These are phyloP conservation scores for Heteronetta atricapilla DNA, from an alignment of 2,113 vertebrate species.

Conservation along the genomic window DNA sequence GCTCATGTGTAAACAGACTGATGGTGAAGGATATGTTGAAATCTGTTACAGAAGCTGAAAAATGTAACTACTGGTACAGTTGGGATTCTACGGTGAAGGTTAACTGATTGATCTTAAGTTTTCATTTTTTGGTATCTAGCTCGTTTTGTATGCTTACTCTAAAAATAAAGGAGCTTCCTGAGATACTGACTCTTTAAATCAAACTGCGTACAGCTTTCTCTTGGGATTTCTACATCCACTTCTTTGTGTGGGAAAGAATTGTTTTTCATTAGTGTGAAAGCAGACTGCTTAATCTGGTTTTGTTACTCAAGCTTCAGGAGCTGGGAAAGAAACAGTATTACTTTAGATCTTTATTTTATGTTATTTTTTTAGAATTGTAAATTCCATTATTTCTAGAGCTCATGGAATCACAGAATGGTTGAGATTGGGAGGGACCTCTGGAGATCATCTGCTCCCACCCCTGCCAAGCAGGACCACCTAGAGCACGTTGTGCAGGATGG, in stretches of 20 bases:
- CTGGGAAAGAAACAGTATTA: neutral
- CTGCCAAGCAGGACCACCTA: too few relatives aligned
- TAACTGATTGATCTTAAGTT: neutral
- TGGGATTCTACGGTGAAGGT: neutral
- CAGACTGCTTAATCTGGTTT: slow-evolving; percentile 14
- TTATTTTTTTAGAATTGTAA: neutral
- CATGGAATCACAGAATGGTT: too few relatives aligned
- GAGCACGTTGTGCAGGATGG: too few relatives aligned
- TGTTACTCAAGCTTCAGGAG: neutral
- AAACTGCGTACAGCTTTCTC: neutral
- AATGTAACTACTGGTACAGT: neutral
- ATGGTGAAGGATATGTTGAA: neutral
- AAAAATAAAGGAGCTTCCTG: slow-evolving; percentile 46
- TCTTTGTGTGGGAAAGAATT: slow-evolving; percentile 66
- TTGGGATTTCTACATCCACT: slow-evolving; percentile 47
- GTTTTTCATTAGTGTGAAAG: slow-evolving; percentile 62
- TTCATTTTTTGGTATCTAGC: neutral
- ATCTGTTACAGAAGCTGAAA: neutral
- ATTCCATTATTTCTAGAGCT: neutral
- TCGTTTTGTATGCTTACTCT: slow-evolving; percentile 13
- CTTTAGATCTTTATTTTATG: neutral
- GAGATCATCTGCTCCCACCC: too few relatives aligned
- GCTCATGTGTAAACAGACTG: neutral
- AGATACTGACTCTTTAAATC: neutral
- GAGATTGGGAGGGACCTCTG: too few relatives aligned